A percentile compares a stretch with the other conserved stretches of the same genome.
Conservation (phyloP, 2,888 invertebrate species). For the Callimorpha dominula region DNA sequence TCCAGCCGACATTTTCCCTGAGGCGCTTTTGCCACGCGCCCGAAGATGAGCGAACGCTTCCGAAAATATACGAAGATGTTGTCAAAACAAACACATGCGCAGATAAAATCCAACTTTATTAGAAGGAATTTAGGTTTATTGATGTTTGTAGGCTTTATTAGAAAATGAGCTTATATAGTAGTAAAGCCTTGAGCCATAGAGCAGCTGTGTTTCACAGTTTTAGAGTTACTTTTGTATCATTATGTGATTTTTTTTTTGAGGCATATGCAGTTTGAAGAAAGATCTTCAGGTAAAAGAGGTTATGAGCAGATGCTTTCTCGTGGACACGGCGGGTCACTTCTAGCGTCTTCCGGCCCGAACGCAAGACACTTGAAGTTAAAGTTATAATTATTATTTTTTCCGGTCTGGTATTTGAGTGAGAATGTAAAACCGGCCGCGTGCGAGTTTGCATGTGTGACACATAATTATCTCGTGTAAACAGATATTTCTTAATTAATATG, state of each 20-base stretch:
- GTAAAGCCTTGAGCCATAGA: slow-evolving; percentile 55
- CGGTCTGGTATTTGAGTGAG: slow-evolving; percentile 17
- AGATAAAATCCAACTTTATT: slow-evolving; percentile 39
- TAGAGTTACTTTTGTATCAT: slow-evolving; percentile 79
- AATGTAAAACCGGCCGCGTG: slow-evolving; percentile 18
- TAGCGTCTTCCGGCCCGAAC: slow-evolving; percentile 55
- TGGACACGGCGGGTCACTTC: slow-evolving; percentile 59
- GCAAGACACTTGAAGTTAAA: slow-evolving; percentile 25
- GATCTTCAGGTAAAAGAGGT: slow-evolving; percentile 75
- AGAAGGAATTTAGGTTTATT: slow-evolving; percentile 23
- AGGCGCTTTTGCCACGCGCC: slow-evolving; percentile 70
- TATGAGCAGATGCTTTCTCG: slow-evolving; percentile 70
- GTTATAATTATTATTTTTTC: slow-evolving; percentile 29
- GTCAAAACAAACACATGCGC: slow-evolving; percentile 54
- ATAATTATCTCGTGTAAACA: slow-evolving; percentile 3
- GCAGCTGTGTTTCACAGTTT: slow-evolving; percentile 83
- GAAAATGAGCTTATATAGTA: slow-evolving; percentile 36
- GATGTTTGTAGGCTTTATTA: slow-evolving; percentile 31
- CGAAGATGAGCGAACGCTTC: slow-evolving; percentile 64
- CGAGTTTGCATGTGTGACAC: slow-evolving; percentile 10
- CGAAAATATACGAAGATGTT: slow-evolving; percentile 70
- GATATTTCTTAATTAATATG: slow-evolving; percentile 11
- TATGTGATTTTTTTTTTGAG: slow-evolving; percentile 77
- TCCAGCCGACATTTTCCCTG: slow-evolving; percentile 59
- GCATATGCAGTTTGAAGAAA: slow-evolving; percentile 71